Evolutionary conservation across 1,140 invertebrate genomes (phyloP).

Genomic region (Vanessa tameamea): DNA sequence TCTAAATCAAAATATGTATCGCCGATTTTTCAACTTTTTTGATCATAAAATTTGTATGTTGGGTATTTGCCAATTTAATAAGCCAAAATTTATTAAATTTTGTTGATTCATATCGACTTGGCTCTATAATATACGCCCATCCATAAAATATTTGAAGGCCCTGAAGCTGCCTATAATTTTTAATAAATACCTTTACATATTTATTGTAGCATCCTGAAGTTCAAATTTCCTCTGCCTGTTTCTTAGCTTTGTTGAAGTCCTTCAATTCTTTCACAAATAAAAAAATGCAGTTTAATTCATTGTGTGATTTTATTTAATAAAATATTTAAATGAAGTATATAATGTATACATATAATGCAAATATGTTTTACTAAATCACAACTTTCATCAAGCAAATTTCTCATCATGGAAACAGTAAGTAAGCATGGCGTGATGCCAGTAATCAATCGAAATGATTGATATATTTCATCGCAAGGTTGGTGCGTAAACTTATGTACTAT

Average conservation of each 20-base stretch:
- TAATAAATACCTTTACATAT: too few species aligned
- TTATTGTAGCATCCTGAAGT: too few species aligned
- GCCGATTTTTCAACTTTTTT: background rate
- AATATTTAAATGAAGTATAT: too few species aligned
- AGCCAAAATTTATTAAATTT: constrained; percentile 18
- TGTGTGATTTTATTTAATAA: too few species aligned
- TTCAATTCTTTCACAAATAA: too few species aligned
- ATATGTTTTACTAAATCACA: constrained; percentile 10
- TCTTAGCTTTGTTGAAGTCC: too few species aligned
- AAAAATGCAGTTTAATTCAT: too few species aligned
- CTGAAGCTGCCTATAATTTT: background rate
- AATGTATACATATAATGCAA: background rate
- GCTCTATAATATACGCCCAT: background rate
- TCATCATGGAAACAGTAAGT: background rate
- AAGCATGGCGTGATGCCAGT: constrained; percentile 42
- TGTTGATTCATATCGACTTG: constrained; percentile 12
- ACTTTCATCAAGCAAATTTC: constrained; percentile 14
- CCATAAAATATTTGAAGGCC: background rate
- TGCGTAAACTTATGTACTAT: constrained; percentile 20
- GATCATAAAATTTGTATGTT: constrained; percentile 8
- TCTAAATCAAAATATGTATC: background rate
- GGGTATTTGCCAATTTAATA: constrained; percentile 29
- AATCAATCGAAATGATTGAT: constrained; percentile 38
- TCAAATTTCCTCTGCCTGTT: too few species aligned
- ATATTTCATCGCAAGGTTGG: constrained; percentile 20